Evolutionary conservation across 2,888 invertebrate genomes (phyloP).

Genomic region (Hydropsyche betteni): DNA sequence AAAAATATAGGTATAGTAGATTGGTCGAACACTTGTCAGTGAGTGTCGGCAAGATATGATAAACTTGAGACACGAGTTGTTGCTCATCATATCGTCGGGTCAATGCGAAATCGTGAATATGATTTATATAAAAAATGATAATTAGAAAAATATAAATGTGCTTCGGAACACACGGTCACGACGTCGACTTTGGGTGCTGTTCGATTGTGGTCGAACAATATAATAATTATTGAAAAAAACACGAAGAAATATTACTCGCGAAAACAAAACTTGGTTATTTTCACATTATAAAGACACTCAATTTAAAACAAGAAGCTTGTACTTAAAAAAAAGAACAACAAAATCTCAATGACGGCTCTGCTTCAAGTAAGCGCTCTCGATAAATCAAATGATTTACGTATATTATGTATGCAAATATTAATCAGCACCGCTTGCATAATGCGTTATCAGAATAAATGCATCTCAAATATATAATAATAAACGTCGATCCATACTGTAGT

Average conservation of each 20-base stretch:
- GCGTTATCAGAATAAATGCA: too few relatives aligned
- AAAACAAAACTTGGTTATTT: too few relatives aligned
- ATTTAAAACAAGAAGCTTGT: too few relatives aligned
- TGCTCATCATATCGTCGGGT: constrained; percentile 29
- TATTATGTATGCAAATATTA: too few relatives aligned
- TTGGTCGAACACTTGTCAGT: constrained; percentile 23
- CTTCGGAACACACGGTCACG: constrained; percentile 15
- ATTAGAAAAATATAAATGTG: constrained; percentile 30
- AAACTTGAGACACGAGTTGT: constrained; percentile 31
- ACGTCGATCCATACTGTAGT: too few relatives aligned
- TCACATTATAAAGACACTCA: too few relatives aligned
- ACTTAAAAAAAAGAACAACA: too few relatives aligned
- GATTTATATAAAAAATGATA: constrained; percentile 31
- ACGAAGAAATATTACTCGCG: neutral
- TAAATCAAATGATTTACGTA: too few relatives aligned
- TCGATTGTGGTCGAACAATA: constrained; percentile 15
- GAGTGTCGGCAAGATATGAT: constrained; percentile 17
- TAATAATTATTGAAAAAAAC: constrained; percentile 6
- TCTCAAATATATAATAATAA: too few relatives aligned
- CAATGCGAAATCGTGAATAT: constrained; percentile 32
- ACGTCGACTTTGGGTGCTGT: constrained; percentile 22
- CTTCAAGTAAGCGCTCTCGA: too few relatives aligned
- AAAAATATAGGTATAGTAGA: constrained; percentile 1
- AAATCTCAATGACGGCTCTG: too few relatives aligned
- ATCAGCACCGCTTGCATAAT: too few relatives aligned